A percentile compares a stretch with the other conserved stretches of the same genome.
phyloP scores from a whole-genome alignment of 2,888 invertebrate species.

The Brenthis ino region DNA sequence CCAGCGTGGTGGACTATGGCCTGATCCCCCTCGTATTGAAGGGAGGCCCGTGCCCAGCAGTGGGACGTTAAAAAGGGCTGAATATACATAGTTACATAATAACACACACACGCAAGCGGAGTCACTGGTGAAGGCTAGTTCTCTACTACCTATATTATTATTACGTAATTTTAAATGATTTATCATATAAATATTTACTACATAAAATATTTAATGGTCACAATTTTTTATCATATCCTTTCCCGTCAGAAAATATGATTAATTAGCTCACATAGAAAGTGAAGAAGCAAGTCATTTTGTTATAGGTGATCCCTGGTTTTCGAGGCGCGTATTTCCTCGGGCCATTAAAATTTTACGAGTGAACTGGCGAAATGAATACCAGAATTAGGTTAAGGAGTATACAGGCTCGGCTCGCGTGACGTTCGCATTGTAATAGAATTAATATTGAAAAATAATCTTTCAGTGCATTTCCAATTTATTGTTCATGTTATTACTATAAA shows the following conservation, averaged over 20 bases:
- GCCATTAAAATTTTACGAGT: slow-evolving; percentile 79
- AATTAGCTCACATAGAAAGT: slow-evolving; percentile 50
- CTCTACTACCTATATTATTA: not conserved
- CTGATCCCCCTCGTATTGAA: too few relatives aligned
- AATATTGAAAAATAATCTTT: slow-evolving; percentile 36
- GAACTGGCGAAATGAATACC: slow-evolving; percentile 77
- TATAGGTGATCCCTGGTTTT: slow-evolving; percentile 57
- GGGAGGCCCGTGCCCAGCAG: too few relatives aligned
- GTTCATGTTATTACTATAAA: slow-evolving; percentile 11
- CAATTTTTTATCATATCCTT: slow-evolving; percentile 24
- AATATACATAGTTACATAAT: too few relatives aligned
- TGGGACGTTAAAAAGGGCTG: too few relatives aligned
- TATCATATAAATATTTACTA: slow-evolving; percentile 1
- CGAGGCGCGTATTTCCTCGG: slow-evolving; percentile 63
- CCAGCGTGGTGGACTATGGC: too few relatives aligned
- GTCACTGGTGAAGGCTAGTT: too few relatives aligned
- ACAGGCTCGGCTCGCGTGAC: slow-evolving; percentile 65
- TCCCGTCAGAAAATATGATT: slow-evolving; percentile 45
- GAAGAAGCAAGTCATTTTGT: slow-evolving; percentile 47
- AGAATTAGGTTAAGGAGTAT: slow-evolving; percentile 77
- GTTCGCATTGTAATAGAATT: slow-evolving; percentile 45
- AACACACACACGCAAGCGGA: too few relatives aligned
- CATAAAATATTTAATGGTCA: slow-evolving; percentile 14
- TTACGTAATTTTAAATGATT: not conserved
- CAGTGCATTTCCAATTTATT: slow-evolving; percentile 22